These are phyloP conservation scores for Lethrus apterus DNA, from an alignment of 1,140 invertebrate genomes.

Conservation along the genomic window DNA sequence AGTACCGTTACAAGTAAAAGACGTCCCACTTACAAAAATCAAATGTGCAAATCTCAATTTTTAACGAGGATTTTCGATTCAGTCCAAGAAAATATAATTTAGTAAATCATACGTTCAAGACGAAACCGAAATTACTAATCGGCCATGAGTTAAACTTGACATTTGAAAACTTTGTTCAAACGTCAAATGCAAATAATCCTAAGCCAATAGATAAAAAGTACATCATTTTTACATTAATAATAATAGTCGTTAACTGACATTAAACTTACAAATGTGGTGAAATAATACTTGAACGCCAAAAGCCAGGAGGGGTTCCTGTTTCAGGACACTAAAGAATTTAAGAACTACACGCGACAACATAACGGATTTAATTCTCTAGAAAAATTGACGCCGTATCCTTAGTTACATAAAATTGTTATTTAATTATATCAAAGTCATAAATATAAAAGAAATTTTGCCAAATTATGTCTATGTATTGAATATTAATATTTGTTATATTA, in stretches of 20 bases:
- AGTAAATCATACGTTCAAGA: no score
- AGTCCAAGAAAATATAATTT: no score
- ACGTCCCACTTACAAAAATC: neutral
- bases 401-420: no score
- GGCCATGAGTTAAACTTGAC: slow-evolving; percentile 11
- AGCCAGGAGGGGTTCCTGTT: slow-evolving; percentile 13
- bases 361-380: slow-evolving; percentile 7
- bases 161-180: slow-evolving; percentile 4
- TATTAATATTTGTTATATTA: no score
- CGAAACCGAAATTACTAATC: slow-evolving; percentile 8
- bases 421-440: no score
- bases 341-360: slow-evolving; percentile 11
- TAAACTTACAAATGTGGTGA: slow-evolving; percentile 10
- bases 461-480: no score
- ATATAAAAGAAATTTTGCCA: no score
- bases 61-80: no score
- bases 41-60: no score
- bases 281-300: slow-evolving; percentile 2
- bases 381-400: neutral
- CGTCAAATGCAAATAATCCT: neutral
- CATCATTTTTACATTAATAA: slow-evolving; percentile 1
- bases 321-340: slow-evolving; percentile 13
- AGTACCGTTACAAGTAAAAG: slow-evolving; percentile 4
- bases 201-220: neutral
- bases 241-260: no score